Conservation (phyloP, 1,140 invertebrate species). For the Leptoteleia sp. region DNA sequence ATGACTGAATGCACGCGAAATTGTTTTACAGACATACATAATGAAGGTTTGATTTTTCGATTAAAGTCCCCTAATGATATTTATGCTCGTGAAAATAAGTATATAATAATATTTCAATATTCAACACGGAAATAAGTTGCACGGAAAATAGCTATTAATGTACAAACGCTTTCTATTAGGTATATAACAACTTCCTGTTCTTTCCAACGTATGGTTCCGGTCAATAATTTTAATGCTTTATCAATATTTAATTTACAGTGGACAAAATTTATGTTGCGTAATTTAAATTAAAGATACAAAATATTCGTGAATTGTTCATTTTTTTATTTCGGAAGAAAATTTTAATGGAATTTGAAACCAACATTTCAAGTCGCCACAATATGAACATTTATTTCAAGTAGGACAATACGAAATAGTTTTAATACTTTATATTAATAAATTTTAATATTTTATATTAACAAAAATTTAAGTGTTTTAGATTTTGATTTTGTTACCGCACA, state of each 20-base stretch:
- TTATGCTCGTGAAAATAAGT: constrained; percentile 71
- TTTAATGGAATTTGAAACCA: too few species aligned
- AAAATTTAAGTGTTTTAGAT: too few species aligned
- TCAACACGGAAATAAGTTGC: constrained; percentile 67
- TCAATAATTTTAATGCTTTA: constrained; percentile 14
- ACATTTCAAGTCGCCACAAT: too few species aligned
- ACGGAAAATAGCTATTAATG: constrained; percentile 56
- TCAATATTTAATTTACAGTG: constrained; percentile 5
- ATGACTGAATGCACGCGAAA: background rate
- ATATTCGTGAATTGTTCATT: too few species aligned
- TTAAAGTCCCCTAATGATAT: constrained; percentile 19
- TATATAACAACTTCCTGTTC: constrained; percentile 6
- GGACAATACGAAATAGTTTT: too few species aligned
- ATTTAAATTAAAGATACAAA: too few species aligned
- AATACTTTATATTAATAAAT: too few species aligned
- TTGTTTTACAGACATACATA: background rate
- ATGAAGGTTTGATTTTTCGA: constrained; percentile 15
- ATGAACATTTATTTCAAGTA: too few species aligned
- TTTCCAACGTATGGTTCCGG: background rate
- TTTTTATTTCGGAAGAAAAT: too few species aligned
- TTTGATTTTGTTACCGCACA: too few species aligned
- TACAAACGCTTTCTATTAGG: constrained; percentile 19
- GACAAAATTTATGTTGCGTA: background rate
- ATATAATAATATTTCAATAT: constrained; percentile 67
- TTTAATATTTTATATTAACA: too few species aligned